These are phyloP conservation scores for Lysandra bellargus DNA, from an alignment of 2,888 invertebrate genomes.

Conservation along the genomic window DNA sequence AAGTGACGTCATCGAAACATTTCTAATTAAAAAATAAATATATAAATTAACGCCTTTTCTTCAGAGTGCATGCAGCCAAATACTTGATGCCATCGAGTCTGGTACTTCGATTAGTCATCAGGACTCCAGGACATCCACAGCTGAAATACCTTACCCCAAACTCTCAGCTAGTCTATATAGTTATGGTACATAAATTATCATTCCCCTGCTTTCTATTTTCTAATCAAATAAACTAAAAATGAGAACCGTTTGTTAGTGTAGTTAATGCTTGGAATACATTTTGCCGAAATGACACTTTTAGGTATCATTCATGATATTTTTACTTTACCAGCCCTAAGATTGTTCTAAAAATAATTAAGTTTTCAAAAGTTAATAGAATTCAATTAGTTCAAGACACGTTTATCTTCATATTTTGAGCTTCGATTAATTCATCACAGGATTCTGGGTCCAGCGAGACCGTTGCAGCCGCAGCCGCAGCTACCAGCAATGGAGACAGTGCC, in stretches of 20 bases:
- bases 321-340: too few species aligned
- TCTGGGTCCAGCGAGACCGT: constrained; percentile 29
- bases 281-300: too few species aligned
- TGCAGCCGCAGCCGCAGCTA: constrained; percentile 44
- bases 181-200: constrained; percentile 8
- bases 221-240: neutral
- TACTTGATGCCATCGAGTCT: neutral
- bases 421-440: constrained; percentile 32
- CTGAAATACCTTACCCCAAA: neutral
- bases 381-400: neutral
- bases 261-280: too few species aligned
- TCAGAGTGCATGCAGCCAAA: neutral
- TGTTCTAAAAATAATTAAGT: too few species aligned
- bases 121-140: neutral
- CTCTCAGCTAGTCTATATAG: neutral
- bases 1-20: too few species aligned
- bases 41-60: neutral
- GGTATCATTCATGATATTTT: too few species aligned
- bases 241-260: too few species aligned
- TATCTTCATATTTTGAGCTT: neutral
- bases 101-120: neutral
- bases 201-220: neutral
- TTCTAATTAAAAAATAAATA: too few species aligned
- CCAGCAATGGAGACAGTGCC: constrained; percentile 49
- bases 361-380: too few species aligned